phyloP scores from a whole-genome alignment of 2,113 vertebrate species.

The Nicator chloris region DNA sequence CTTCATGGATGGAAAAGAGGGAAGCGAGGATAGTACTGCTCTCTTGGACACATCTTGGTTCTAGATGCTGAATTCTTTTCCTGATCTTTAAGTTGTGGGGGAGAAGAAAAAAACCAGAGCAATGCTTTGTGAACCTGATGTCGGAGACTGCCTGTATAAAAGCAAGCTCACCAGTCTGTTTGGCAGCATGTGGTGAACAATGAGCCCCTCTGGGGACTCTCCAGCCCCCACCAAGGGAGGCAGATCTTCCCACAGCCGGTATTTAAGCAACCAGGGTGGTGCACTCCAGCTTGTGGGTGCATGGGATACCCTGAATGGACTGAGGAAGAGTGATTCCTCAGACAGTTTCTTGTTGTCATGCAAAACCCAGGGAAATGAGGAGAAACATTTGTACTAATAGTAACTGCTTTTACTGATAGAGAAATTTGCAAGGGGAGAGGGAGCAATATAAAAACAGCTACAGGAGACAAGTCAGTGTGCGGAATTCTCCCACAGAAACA shows the following conservation, averaged over 20 bases:
- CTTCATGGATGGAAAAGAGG: neutral
- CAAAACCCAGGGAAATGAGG: neutral
- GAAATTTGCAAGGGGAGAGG: neutral
- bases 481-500: neutral
- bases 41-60: neutral
- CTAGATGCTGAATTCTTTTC: neutral
- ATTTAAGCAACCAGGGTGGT: neutral
- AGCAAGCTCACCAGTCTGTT: neutral
- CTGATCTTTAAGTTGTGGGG: neutral
- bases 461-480: neutral
- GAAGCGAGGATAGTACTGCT: rapidly evolving
- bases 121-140: neutral
- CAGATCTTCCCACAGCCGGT: neutral
- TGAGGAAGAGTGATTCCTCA: neutral
- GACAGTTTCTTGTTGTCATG: neutral
- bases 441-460: neutral
- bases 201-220: neutral
- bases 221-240: neutral
- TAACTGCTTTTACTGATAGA: neutral
- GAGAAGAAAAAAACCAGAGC: neutral
- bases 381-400: neutral
- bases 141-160: neutral
- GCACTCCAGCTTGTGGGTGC: neutral
- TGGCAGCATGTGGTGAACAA: neutral
- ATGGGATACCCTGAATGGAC: neutral